Evolutionary conservation across 2,113 vertebrate genomes (phyloP).

Genomic region (Calonectris borealis): DNA sequence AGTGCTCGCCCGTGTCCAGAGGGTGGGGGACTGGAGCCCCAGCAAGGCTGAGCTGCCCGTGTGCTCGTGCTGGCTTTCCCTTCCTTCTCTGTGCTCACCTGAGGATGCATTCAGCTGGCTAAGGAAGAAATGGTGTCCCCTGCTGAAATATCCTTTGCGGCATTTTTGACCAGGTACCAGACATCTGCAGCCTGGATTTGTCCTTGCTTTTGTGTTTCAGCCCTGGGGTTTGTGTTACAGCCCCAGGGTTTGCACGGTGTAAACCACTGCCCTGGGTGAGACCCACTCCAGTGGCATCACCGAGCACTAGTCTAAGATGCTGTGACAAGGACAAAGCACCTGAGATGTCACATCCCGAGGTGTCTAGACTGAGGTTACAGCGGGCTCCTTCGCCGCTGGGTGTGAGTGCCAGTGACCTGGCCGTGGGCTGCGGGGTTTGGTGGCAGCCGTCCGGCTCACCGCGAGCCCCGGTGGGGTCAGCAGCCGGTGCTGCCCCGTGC

Average conservation of each 20-base stretch:
- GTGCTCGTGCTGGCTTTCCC: not conserved
- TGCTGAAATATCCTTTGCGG: fast-evolving
- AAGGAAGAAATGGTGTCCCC: not conserved
- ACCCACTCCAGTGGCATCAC: not conserved
- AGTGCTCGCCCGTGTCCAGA: not conserved
- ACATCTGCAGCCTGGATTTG: not conserved
- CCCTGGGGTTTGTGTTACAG: not conserved
- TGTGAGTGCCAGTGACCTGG: not conserved
- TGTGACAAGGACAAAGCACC: not conserved
- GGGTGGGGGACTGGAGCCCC: not conserved
- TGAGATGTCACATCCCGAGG: not conserved
- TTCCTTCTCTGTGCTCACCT: not conserved
- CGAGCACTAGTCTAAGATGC: fast-evolving
- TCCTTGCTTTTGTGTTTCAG: not conserved
- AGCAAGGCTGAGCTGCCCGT: not conserved
- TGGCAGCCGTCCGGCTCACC: not conserved
- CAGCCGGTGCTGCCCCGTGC: not conserved
- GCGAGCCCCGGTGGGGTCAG: not conserved
- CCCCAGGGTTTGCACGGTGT: not conserved
- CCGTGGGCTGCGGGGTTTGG: not conserved
- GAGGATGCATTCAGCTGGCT: not conserved
- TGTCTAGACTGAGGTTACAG: not conserved
- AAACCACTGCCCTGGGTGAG: not conserved
- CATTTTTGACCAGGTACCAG: not conserved
- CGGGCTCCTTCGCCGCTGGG: not conserved